Evolutionary conservation across 2,797 vertebrate genomes (phyloP), one percentile per base, ranked within the genome.

Genomic region (Neomorphus geoffroyi): DNA sequence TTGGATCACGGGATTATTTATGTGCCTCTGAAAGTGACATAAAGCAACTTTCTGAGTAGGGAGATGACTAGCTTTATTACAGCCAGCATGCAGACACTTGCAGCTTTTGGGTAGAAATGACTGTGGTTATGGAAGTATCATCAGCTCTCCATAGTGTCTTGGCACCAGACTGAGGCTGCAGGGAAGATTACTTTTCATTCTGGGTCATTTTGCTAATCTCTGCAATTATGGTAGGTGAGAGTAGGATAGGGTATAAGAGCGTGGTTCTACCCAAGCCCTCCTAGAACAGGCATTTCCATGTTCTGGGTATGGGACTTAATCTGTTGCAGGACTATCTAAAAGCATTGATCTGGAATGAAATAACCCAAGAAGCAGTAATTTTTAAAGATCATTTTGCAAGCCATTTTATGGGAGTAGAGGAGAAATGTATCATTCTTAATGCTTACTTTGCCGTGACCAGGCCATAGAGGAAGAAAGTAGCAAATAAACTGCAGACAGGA

Each of bases 221-320:
- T 85, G 33, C 14, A 61, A 23, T 65, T 57, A 50, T 9, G 8
- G 10, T 8, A 58, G 28, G 6, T 65, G 24, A 75, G 75, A 84
- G 41, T 12, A 81, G 13, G 10, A 15, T 1, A 19, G 8, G 33
- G 3, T 32, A 3, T 37, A 58, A 80, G 39, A 65, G 9, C 5
- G 4, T 41, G 7, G 33, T 33, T 90, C 30, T 7, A 39, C 50
- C 19, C 11, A 87, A 80, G 11, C 10, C 57, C 14, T 62, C 18
- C n/a, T 22, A 28, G n/a, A 70, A 57, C 4, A 60, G 9, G 6
- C 0, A 0, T 88, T 90, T 70, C 24, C 41, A 26, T 27, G 33
- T 79, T 48, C 69, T 50, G 9, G 6, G 26, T 23, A 13, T 2
- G 1, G 28, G 21, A 54, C 30, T 72, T 66, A 32, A 32, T 48